Evolutionary conservation across 2,113 vertebrate species (phyloP).

Genomic region (Mesitornis unicolor): DNA sequence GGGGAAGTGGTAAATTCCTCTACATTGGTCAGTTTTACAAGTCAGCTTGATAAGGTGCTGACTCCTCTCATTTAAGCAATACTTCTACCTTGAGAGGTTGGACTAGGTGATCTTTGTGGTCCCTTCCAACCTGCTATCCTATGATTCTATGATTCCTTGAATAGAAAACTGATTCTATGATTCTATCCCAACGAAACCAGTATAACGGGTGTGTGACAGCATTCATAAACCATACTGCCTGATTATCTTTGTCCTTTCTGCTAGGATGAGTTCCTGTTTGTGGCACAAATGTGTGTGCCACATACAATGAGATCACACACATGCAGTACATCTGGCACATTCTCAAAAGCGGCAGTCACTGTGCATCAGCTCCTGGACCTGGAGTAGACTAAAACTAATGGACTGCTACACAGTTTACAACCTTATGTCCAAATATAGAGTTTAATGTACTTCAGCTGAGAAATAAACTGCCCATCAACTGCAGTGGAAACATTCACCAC

Average conservation of each 20-base stretch:
- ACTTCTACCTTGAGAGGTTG: too few species aligned
- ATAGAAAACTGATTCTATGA: too few species aligned
- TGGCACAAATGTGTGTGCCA: neutral
- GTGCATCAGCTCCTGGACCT: neutral
- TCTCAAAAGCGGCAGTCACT: neutral
- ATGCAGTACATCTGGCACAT: neutral
- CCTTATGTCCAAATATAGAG: neutral
- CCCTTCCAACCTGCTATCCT: too few species aligned
- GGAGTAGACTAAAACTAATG: neutral
- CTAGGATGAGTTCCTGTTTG: accelerated
- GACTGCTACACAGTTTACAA: neutral
- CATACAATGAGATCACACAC: neutral
- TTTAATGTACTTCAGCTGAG: neutral
- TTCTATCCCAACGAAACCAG: too few species aligned
- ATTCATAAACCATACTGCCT: neutral
- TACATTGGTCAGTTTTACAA: too few species aligned
- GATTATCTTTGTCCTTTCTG: neutral
- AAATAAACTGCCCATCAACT: neutral
- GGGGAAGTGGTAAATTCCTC: too few species aligned
- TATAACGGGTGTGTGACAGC: neutral
- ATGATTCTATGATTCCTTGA: too few species aligned
- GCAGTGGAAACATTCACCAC: neutral
- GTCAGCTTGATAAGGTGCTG: too few species aligned
- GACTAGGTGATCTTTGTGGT: too few species aligned
- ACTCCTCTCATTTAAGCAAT: too few species aligned